Percentiles rank a stretch among this genome's conserved stretches.
Evolutionary conservation across 2,113 vertebrate genomes (phyloP).

Genomic region (Columba janthina): DNA sequence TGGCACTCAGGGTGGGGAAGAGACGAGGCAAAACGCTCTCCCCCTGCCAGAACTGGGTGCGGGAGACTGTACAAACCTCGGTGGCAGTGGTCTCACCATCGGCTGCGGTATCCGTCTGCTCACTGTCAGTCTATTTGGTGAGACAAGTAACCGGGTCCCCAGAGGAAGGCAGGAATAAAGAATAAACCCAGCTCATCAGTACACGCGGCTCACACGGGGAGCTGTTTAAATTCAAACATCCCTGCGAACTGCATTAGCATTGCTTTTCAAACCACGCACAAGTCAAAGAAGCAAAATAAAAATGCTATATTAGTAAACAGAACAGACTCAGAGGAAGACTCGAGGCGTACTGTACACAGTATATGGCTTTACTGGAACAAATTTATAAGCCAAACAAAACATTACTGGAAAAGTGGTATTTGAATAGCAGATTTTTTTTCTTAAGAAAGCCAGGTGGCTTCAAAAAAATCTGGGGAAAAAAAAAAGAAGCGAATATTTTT

Average conservation of each 20-base stretch:
- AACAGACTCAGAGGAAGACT: conserved; percentile 82
- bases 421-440: background rate
- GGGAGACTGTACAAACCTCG: conserved; percentile 85
- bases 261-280: conserved; percentile 58
- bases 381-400: conserved; percentile 46
- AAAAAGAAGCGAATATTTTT: background rate
- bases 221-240: conserved; percentile 9
- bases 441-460: conserved; percentile 58
- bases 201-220: background rate
- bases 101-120: conserved; percentile 91
- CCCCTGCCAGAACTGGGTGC: background rate
- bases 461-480: accelerated
- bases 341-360: conserved; percentile 61
- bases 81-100: conserved; percentile 94
- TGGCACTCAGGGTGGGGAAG: background rate
- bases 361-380: conserved; percentile 40
- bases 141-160: conserved; percentile 75
- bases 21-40: background rate
- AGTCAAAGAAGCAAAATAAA: conserved; percentile 71
- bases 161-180: conserved; percentile 81
- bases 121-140: conserved; percentile 91
- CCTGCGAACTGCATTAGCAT: conserved; percentile 47
- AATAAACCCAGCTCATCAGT: conserved; percentile 83
- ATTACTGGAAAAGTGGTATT: background rate
- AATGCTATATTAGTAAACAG: conserved; percentile 71